Evolutionary conservation across 2,113 vertebrate genomes (phyloP).

Genomic region (Austrofundulus limnaeus): DNA sequence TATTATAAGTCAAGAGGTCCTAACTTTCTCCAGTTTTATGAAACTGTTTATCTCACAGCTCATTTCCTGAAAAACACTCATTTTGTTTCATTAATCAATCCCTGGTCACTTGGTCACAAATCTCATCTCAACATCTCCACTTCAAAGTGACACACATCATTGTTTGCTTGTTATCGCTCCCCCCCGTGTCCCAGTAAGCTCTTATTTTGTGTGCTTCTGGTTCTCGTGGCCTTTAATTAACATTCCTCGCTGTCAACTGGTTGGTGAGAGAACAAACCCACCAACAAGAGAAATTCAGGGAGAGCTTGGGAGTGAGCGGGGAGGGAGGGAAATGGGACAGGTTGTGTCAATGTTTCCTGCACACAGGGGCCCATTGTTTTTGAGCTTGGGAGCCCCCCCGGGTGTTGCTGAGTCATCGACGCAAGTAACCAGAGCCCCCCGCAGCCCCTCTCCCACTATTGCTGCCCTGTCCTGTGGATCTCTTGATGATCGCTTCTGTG

Average conservation of each 20-base stretch:
- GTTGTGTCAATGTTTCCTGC: slow-evolving; percentile 65
- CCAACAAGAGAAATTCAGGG: slow-evolving; percentile 52
- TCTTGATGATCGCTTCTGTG: slow-evolving; percentile 13
- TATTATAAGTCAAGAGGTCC: not conserved
- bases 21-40: not conserved
- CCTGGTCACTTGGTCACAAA: slow-evolving; percentile 11
- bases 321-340: slow-evolving; percentile 48
- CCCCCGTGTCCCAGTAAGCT: slow-evolving; percentile 19
- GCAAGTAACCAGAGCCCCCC: slow-evolving; percentile 64
- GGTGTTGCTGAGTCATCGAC: slow-evolving; percentile 59
- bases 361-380: slow-evolving; percentile 73
- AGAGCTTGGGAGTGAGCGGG: slow-evolving; percentile 29
- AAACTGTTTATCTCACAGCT: not conserved
- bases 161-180: slow-evolving; percentile 12
- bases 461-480: slow-evolving; percentile 36
- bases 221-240: slow-evolving; percentile 75
- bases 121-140: slow-evolving; percentile 17
- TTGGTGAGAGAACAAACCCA: slow-evolving; percentile 50
- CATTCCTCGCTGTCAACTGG: slow-evolving; percentile 71
- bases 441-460: slow-evolving; percentile 17
- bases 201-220: slow-evolving; percentile 9
- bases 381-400: slow-evolving; percentile 44
- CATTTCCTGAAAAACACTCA: not conserved
- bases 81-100: slow-evolving; percentile 17
- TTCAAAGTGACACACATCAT: slow-evolving; percentile 4